A percentile compares a stretch with the other conserved stretches of the same genome.
Conservation (phyloP, 1,140 invertebrate species). For the Drosophila kohkoa region DNA sequence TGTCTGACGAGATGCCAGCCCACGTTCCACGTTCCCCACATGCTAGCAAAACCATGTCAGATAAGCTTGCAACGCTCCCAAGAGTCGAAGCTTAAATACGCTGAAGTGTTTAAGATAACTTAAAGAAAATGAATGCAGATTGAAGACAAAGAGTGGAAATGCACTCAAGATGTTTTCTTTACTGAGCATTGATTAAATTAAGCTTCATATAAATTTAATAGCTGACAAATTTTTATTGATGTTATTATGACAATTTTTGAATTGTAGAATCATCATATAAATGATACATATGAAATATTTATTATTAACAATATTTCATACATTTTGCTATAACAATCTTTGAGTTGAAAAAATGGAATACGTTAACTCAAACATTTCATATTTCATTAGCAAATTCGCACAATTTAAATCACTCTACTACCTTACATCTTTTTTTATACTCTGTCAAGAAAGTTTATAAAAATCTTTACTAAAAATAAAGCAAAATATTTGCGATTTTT, state of each 20-base stretch:
- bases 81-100: slow-evolving; percentile 21
- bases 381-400: too few species aligned
- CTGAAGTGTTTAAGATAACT: not conserved
- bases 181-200: too few species aligned
- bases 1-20: slow-evolving; percentile 43
- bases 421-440: not conserved
- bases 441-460: not conserved
- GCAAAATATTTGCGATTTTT: not conserved
- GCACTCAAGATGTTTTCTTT: not conserved
- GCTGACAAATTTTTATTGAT: too few species aligned
- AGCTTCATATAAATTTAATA: too few species aligned
- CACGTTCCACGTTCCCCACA: slow-evolving; percentile 43
- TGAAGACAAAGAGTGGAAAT: not conserved
- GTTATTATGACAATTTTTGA: too few species aligned
- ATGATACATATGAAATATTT: too few species aligned
- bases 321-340: too few species aligned
- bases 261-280: too few species aligned
- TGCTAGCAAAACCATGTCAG: slow-evolving; percentile 12
- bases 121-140: not conserved
- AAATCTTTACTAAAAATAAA: not conserved
- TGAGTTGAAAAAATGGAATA: too few species aligned
- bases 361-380: too few species aligned
- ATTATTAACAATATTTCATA: too few species aligned
- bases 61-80: not conserved
- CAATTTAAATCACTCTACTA: too few species aligned